Percentiles rank a stretch among this genome's conserved stretches.
phyloP scores from a whole-genome alignment of 1,140 invertebrate genomes.

The Mactra quadrangularis region DNA sequence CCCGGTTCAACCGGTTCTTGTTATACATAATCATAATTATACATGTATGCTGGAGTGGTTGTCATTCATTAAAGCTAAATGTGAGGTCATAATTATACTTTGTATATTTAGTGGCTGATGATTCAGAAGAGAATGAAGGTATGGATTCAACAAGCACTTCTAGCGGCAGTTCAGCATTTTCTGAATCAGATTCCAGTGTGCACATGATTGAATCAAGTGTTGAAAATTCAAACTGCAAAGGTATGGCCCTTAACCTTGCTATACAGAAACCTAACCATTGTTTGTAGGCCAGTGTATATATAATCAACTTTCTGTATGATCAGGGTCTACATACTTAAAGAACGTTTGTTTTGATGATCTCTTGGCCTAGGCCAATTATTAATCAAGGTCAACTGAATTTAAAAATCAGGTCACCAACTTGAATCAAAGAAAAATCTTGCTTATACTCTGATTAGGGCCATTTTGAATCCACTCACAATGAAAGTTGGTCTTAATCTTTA shows the following conservation, averaged over 20 bases:
- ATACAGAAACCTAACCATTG: slow-evolving; percentile 29
- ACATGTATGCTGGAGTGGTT: neutral
- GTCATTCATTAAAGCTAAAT: neutral
- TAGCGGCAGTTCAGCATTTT: slow-evolving; percentile 28
- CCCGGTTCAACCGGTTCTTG: slow-evolving; percentile 6
- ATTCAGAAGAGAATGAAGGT: slow-evolving; percentile 29
- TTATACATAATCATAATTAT: slow-evolving; percentile 2
- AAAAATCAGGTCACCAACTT: slow-evolving; percentile 8
- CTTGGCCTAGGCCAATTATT: slow-evolving; percentile 4
- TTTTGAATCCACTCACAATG: too few relatives aligned
- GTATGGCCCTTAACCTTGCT: slow-evolving; percentile 26
- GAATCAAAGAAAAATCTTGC: slow-evolving; percentile 8
- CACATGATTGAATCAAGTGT: slow-evolving; percentile 29
- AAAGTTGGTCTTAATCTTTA: too few relatives aligned
- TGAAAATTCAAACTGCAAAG: slow-evolving; percentile 29
- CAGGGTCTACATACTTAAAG: slow-evolving; percentile 24
- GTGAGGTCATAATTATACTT: slow-evolving; percentile 26
- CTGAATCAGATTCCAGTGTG: slow-evolving; percentile 28
- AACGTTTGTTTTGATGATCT: slow-evolving; percentile 8
- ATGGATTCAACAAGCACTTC: slow-evolving; percentile 29
- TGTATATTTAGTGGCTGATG: slow-evolving; percentile 26
- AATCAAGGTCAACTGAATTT: slow-evolving; percentile 5
- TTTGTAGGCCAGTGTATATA: slow-evolving; percentile 26
- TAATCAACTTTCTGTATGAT: slow-evolving; percentile 29
- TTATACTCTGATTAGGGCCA: slow-evolving; percentile 3